Conservation (phyloP, 2,888 invertebrate genomes). For the Leptogaster cylindrica region DNA sequence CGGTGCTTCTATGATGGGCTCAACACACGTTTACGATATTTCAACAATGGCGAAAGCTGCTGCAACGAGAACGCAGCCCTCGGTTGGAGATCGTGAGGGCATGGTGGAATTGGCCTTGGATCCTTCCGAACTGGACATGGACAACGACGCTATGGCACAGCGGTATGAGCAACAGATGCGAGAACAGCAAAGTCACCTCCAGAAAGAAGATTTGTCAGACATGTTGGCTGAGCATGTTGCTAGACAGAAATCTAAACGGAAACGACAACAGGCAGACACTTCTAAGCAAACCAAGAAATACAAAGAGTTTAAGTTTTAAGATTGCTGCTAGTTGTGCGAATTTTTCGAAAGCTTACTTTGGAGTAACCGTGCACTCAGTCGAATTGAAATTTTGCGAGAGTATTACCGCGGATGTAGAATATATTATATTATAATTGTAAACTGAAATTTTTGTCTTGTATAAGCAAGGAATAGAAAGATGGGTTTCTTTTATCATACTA, state of each 20-base stretch:
- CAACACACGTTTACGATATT: slow-evolving; percentile 97
- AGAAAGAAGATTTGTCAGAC: slow-evolving; percentile 95
- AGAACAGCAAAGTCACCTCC: slow-evolving; percentile 86
- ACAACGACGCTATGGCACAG: slow-evolving; percentile 94
- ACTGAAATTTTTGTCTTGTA: too few relatives aligned
- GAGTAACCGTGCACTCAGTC: too few relatives aligned
- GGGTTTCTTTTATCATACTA: too few relatives aligned
- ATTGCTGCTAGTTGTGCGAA: neutral
- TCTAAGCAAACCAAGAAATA: slow-evolving; percentile 94
- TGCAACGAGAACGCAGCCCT: slow-evolving; percentile 45
- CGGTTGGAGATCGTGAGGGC: slow-evolving; percentile 65
- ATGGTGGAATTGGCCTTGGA: slow-evolving; percentile 95
- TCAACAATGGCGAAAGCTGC: slow-evolving; percentile 66
- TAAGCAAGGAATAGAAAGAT: too few relatives aligned
- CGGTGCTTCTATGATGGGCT: slow-evolving; percentile 95
- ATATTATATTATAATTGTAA: too few relatives aligned
- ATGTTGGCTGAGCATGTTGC: slow-evolving; percentile 99
- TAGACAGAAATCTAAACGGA: slow-evolving; percentile 93
- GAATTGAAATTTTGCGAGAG: too few relatives aligned
- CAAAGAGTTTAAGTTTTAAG: slow-evolving; percentile 96
- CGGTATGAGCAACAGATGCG: slow-evolving; percentile 95
- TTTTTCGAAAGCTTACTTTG: neutral
- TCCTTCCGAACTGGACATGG: slow-evolving; percentile 95
- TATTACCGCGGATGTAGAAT: too few relatives aligned
- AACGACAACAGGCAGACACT: slow-evolving; percentile 88